Base-by-base conservation (phyloP, 2,888 invertebrate species). In the Apantesis nais region DNA sequence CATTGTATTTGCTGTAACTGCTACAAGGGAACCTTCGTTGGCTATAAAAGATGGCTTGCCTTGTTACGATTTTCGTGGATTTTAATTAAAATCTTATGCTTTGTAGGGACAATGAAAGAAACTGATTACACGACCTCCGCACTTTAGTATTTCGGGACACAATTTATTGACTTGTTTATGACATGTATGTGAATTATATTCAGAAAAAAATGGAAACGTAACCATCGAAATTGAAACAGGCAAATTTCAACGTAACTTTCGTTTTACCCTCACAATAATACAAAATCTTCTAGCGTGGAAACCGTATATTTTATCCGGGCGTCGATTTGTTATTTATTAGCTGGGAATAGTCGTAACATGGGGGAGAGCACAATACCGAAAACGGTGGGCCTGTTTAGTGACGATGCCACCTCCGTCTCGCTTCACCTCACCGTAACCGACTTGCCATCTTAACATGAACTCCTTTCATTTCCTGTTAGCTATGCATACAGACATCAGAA, bases 301-400 rank as follows among this genome's bases (percentile, higher is more conserved):
- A 90, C 90, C 88, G 91, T 93, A 90, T 91, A 93, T 93, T 92
- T 93, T 93, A 92, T 91, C 90, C 90, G 89, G 90, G 91, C 91
- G 92, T 92, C 93, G 94, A 94, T 94, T 94, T 94, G 94, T 94
- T 94, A 94, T 94, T 94, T 94, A 94, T 94, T 94, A 94, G 93
- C 88, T 87, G 90, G 89, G 92, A 92, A 93, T 92, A 93, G 93
- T 93, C 90, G 93, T 92, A 92, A 92, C 91, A 92, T 90, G 89
- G 91, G 91, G 85, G 90, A 86, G 89, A 89, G 88, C 86, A 92
- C 92, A 93, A 92, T 92, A 90, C 90, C 90, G 89, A 90, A 92
- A 93, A 92, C 89, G 92, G 92, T 93, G 90, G 89, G 90, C 90
- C 91, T 93, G 91, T 92, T 93, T 93, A 93, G 93, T 89, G 89